Evolutionary conservation across 2,113 vertebrate genomes (phyloP).

Genomic region (Gopherus evgoodei): DNA sequence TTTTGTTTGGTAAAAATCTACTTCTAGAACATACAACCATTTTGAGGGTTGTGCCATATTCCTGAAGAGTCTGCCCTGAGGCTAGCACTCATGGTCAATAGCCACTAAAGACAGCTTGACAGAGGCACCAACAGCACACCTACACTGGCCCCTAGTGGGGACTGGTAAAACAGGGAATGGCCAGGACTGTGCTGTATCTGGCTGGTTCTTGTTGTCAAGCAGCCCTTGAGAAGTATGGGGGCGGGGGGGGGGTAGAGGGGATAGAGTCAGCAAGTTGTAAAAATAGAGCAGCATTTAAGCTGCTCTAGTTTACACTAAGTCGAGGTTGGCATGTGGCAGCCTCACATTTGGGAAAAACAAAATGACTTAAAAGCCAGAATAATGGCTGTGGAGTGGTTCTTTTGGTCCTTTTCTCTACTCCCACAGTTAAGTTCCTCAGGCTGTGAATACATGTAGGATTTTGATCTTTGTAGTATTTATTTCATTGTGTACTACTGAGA

Average conservation of each 20-base stretch:
- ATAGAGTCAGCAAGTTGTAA: accelerated
- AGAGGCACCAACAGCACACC: too few relatives aligned
- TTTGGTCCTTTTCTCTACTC: background rate
- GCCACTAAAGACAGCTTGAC: too few relatives aligned
- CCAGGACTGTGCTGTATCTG: too few relatives aligned
- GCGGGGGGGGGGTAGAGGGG: background rate
- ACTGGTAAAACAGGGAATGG: too few relatives aligned
- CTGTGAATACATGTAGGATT: background rate
- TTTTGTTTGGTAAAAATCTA: too few relatives aligned
- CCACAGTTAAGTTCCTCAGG: background rate
- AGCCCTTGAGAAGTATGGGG: background rate
- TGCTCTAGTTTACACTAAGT: background rate
- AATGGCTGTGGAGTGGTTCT: background rate
- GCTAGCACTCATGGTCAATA: too few relatives aligned
- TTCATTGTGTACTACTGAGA: background rate
- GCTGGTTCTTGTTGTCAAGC: too few relatives aligned
- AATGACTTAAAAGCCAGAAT: background rate
- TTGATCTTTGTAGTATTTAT: background rate
- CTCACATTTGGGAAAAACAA: background rate
- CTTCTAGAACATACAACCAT: too few relatives aligned
- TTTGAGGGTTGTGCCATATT: too few relatives aligned
- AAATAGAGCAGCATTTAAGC: background rate
- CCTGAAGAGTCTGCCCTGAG: too few relatives aligned
- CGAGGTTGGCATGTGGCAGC: accelerated
- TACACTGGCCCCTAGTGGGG: too few relatives aligned